These are phyloP conservation scores for Rhincodon typus DNA, from an alignment of 2,797 vertebrate genomes.

Conservation along the genomic window DNA sequence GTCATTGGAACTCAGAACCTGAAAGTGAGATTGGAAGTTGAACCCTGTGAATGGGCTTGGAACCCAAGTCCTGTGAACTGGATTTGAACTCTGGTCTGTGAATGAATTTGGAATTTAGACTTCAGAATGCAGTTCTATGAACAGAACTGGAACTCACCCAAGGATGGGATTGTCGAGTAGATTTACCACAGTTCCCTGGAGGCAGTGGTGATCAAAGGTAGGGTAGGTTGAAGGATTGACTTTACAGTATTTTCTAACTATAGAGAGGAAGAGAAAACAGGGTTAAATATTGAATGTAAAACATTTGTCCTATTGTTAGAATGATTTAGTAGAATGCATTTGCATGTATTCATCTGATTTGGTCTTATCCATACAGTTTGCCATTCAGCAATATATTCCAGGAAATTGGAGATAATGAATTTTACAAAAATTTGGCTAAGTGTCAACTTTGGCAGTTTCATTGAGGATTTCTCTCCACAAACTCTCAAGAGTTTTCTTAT, in stretches of 20 bases:
- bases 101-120: conserved; percentile 23
- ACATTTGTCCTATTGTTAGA: neutral
- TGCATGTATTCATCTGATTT: neutral
- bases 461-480: no score
- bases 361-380: neutral
- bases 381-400: neutral
- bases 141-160: conserved; percentile 26
- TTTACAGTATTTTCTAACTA: neutral
- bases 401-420: neutral
- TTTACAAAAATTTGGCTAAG: no score
- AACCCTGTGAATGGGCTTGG: conserved; percentile 26
- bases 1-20: conserved; percentile 24
- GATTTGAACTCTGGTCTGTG: conserved; percentile 23
- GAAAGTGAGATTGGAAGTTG: conserved; percentile 32
- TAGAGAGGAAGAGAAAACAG: neutral
- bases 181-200: neutral
- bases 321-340: neutral
- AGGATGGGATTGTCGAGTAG: neutral
- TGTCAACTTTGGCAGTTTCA: no score
- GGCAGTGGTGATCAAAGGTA: no score
- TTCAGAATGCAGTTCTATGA: neutral
- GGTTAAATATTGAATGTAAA: neutral
- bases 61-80: conserved; percentile 26
- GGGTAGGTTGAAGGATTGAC: neutral
- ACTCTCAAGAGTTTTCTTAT: no score